A percentile compares a stretch with the other conserved stretches of the same genome.
Conservation (phyloP, 2,797 vertebrate genomes). For the Pseudomugil tenellus region DNA sequence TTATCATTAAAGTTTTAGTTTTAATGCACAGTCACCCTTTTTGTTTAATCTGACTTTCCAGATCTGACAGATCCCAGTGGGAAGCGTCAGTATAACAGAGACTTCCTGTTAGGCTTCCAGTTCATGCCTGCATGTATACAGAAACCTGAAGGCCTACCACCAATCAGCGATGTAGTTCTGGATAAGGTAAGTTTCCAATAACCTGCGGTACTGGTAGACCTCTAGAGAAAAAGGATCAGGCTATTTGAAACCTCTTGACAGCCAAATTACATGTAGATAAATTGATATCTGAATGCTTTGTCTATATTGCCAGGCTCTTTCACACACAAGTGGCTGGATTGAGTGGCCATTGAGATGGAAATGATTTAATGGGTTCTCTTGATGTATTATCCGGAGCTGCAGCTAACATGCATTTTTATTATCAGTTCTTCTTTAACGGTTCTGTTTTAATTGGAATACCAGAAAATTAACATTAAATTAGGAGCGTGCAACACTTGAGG, state of each 20-base stretch:
- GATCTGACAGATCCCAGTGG: conserved; percentile 89
- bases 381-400: not conserved
- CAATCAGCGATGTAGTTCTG: conserved; percentile 96
- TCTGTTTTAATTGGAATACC: not conserved
- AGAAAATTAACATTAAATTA: not conserved
- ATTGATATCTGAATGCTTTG: not conserved
- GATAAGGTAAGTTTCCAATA: conserved; percentile 87
- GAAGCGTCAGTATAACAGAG: conserved; percentile 93
- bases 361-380: not conserved
- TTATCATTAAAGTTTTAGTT: not conserved
- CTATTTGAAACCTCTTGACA: not conserved
- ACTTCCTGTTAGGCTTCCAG: conserved; percentile 95
- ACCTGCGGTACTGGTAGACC: not conserved
- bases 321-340: not conserved
- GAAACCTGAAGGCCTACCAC: conserved; percentile 96
- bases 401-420: not conserved
- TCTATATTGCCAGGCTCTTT: not conserved
- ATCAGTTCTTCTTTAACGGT: not conserved
- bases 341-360: not conserved
- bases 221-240: not conserved
- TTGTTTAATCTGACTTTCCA: conserved; percentile 39
- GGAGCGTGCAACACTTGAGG: not conserved
- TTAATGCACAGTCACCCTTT: not conserved
- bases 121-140: conserved; percentile 94
- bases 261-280: not conserved